Conservation (phyloP, 2,888 invertebrate genomes). For the Drosophila diplacantha region DNA sequence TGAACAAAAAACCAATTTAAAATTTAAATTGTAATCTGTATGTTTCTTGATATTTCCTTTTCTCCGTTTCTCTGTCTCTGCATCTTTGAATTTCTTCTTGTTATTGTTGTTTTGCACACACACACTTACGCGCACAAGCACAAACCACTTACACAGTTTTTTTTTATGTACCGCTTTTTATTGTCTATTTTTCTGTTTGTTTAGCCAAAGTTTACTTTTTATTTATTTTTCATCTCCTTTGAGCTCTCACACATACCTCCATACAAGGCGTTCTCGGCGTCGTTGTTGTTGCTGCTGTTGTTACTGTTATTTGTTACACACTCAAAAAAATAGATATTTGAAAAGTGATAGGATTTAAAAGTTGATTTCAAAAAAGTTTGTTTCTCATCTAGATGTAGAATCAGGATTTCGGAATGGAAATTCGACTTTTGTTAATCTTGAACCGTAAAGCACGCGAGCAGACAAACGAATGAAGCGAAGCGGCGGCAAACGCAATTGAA, state of each 20-base stretch:
- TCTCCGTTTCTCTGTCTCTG: conserved; percentile 1
- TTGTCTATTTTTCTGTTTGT: conserved; percentile 17
- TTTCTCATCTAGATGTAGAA: conserved; percentile 3
- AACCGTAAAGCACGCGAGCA: conserved; percentile 71
- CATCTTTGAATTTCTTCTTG: conserved; percentile 31
- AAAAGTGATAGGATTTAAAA: no score
- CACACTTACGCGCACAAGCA: conserved; percentile 10
- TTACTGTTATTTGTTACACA: conserved; percentile 1
- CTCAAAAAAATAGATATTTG: conserved; percentile 18
- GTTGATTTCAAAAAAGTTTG: background rate
- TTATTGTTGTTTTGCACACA: conserved; percentile 32
- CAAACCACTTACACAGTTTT: conserved; percentile 11
- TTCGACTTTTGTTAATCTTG: conserved; percentile 37
- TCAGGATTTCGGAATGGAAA: conserved; percentile 2
- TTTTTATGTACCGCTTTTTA: conserved; percentile 13
- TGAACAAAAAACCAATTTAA: conserved; percentile 31
- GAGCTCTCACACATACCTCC: conserved; percentile 42
- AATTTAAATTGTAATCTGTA: conserved; percentile 24
- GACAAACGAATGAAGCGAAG: conserved; percentile 70
- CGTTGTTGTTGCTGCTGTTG: conserved; percentile 6
- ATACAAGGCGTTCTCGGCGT: conserved; percentile 44
- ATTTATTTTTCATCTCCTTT: conserved; percentile 16
- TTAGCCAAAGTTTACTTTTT: conserved; percentile 6
- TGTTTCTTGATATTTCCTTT: background rate
- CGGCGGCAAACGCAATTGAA: conserved; percentile 66